Base-by-base conservation (phyloP, 2,797 vertebrate species). In the Platyrinchus mystaceus region DNA sequence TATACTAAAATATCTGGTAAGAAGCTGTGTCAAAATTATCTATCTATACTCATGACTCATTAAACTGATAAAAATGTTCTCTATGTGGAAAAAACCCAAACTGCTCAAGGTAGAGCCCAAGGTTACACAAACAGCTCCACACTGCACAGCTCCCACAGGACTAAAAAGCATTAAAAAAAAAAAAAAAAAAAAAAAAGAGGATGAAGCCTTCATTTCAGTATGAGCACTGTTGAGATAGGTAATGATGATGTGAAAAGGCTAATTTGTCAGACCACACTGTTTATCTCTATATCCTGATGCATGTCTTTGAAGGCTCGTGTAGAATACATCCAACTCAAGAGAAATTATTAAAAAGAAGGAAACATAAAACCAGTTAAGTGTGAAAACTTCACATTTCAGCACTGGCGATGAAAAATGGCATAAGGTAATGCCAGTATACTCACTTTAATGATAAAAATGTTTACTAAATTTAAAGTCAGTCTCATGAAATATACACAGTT, bases 81-180 rank as follows among this genome's bases (percentile, higher is more conserved):
- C 30, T 13, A 0, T 9, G 39, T 50, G 70, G 9, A 37, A 63
- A 84, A 75, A 84, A 10, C 15, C 30, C 8, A 2, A 69, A 53
- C 22, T 71, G 30, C 36, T 89, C 78, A 62, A 46, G 23, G 71
- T 23, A 67, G 78, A 85, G 14, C 56, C 46, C 93, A 85, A 91
- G 93, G 94, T 69, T 87, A 71, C 37, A 79, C 86, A 95, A 96
- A 94, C 69, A 92, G 11, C 26, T 89, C 68, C 71, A 39, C 18
- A 8, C 49, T 58, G 46, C 13, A 10, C 6, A n/a, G 22, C 75
- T 94, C 86, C 78, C 92, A 89, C 10, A 0, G 50, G 50, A 28
- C 28, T 32, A n/a, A n/a, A n/a, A n/a, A n/a, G n/a, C n/a, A 23
- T 0, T 3, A 58, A 84, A 41, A 26, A 78, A 47, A 27, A 32